These are phyloP conservation scores for Orthonyx spaldingii DNA, from an alignment of 2,113 vertebrate species.

Conservation along the genomic window DNA sequence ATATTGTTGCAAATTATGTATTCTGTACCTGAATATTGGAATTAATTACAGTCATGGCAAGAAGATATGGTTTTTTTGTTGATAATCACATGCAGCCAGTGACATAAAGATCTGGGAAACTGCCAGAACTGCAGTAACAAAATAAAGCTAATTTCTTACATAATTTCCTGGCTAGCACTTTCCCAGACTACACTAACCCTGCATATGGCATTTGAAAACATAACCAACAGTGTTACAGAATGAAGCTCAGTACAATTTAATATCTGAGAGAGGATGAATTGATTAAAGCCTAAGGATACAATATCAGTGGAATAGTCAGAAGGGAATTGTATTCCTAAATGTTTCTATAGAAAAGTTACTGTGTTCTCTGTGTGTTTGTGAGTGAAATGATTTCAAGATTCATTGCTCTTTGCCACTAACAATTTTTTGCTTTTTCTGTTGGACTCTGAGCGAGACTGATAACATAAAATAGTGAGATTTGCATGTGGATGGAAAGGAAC, in stretches of 20 bases:
- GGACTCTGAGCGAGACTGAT: not conserved
- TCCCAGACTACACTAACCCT: not conserved
- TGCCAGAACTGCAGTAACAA: not conserved
- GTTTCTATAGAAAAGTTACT: not conserved
- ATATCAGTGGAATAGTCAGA: not conserved
- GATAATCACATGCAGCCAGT: not conserved
- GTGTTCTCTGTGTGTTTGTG: not conserved
- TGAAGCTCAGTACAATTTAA: fast-evolving
- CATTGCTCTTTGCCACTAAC: not conserved
- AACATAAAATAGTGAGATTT: not conserved
- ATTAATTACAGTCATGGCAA: not conserved
- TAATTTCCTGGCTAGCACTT: not conserved
- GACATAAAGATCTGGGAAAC: not conserved
- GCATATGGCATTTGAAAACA: not conserved
- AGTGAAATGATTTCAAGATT: not conserved
- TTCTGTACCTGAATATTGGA: not conserved
- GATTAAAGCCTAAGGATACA: not conserved
- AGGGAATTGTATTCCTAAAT: not conserved
- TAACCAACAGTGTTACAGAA: not conserved
- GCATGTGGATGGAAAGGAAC: not conserved
- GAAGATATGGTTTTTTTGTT: not conserved
- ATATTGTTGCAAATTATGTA: not conserved
- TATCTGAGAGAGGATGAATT: not conserved
- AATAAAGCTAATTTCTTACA: not conserved
- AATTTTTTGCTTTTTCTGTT: not conserved